These are phyloP conservation scores for Paramormyrops kingsleyae DNA, from an alignment of 2,113 vertebrate genomes.

Conservation along the genomic window DNA sequence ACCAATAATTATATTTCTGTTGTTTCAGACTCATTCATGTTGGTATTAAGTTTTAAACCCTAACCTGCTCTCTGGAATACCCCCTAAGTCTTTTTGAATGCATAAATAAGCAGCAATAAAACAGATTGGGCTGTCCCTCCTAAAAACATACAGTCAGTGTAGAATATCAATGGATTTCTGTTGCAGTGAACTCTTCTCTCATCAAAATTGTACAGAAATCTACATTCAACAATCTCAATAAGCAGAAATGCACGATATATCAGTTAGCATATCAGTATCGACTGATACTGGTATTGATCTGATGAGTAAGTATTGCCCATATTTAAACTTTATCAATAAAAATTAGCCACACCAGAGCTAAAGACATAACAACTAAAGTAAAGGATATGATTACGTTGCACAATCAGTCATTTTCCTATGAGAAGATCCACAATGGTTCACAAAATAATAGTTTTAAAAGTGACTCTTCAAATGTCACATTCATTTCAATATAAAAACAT, in stretches of 20 bases:
- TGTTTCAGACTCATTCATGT: neutral
- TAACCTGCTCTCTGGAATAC: neutral
- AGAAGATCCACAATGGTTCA: neutral
- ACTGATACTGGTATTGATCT: neutral
- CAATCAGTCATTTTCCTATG: neutral
- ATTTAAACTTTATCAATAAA: neutral
- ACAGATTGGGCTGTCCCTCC: neutral
- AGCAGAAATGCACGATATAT: neutral
- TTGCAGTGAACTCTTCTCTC: neutral
- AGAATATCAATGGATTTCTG: neutral
- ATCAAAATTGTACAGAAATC: neutral
- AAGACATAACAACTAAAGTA: neutral
- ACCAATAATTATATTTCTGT: neutral
- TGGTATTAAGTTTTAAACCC: neutral
- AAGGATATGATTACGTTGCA: neutral
- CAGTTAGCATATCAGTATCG: neutral
- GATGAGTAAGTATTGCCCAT: neutral
- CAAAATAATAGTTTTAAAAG: neutral
- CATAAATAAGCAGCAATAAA: neutral
- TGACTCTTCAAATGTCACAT: neutral
- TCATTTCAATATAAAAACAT: neutral
- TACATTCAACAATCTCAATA: neutral
- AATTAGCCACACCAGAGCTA: neutral
- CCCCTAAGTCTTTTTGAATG: neutral
- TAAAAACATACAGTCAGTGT: neutral